Conservation (phyloP, 2,113 vertebrate species). For the Halcyon senegalensis region DNA sequence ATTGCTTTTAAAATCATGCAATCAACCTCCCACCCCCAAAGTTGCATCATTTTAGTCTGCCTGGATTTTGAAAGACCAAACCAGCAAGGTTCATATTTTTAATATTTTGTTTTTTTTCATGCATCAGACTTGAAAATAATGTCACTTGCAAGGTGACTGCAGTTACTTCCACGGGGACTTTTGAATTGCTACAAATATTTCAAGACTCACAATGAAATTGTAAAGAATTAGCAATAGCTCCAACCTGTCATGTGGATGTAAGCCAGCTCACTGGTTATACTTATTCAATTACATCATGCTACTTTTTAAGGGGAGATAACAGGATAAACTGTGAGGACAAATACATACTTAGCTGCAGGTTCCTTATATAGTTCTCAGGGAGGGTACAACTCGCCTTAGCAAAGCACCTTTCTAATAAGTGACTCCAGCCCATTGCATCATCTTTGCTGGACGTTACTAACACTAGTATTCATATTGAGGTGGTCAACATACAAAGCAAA, state of each 20-base stretch:
- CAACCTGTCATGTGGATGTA: not conserved
- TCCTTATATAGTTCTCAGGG: not conserved
- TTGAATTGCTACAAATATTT: not conserved
- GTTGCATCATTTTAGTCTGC: not conserved
- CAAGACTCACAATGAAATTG: not conserved
- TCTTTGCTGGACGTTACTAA: not conserved
- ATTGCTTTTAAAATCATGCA: not conserved
- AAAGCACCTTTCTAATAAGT: not conserved
- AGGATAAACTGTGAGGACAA: not conserved
- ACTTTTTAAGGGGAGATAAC: not conserved
- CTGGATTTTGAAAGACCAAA: not conserved
- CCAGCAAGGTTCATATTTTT: not conserved
- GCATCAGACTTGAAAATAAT: not conserved
- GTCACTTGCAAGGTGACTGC: not conserved
- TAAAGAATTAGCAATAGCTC: not conserved
- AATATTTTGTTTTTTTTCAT: not conserved
- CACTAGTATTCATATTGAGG: not conserved
- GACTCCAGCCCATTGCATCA: not conserved
- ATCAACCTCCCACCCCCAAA: not conserved
- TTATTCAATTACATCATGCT: not conserved
- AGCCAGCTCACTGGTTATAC: not conserved
- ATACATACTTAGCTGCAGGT: not conserved
- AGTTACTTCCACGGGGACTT: not conserved
- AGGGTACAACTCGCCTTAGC: not conserved
- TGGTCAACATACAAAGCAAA: not conserved